These are phyloP conservation scores for Cantharis flavilabris DNA, from an alignment of 2,888 invertebrate species.

Conservation along the genomic window DNA sequence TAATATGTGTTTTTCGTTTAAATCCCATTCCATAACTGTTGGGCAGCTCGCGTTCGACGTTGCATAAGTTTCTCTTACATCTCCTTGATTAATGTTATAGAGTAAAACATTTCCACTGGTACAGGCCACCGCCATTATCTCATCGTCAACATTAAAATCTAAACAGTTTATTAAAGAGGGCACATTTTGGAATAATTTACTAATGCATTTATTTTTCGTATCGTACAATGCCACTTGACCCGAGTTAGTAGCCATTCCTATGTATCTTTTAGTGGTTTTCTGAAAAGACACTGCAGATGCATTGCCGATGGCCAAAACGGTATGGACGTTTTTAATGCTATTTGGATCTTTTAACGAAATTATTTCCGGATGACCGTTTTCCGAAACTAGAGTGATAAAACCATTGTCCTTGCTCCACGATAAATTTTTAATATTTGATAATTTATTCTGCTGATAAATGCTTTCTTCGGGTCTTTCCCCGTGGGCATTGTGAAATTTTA, in stretches of 20 bases:
- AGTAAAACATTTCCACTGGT: conserved; percentile 30
- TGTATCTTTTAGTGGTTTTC: conserved; percentile 42
- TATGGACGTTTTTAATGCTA: conserved; percentile 44
- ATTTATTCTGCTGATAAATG: conserved; percentile 34
- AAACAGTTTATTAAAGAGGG: conserved; percentile 35
- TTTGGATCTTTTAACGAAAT: conserved; percentile 42
- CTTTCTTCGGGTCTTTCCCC: conserved; percentile 32
- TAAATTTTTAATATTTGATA: conserved; percentile 37
- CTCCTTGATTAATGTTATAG: conserved; percentile 29
- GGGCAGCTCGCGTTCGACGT: conserved; percentile 20
- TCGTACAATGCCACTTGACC: conserved; percentile 49
- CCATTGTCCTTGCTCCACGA: conserved; percentile 49
- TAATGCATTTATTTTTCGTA: conserved; percentile 43
- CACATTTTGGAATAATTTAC: conserved; percentile 38
- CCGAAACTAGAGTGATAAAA: conserved; percentile 44
- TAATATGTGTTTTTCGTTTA: conserved; percentile 35
- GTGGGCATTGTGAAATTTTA: conserved; percentile 42
- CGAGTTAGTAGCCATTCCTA: conserved; percentile 44
- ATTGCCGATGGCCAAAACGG: conserved; percentile 41
- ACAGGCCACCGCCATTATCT: conserved; percentile 39
- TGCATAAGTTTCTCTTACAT: conserved; percentile 20
- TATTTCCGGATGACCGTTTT: conserved; percentile 45
- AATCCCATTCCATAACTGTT: conserved; percentile 40
- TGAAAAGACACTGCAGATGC: conserved; percentile 44
- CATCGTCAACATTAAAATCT: conserved; percentile 44